A percentile compares a stretch with the other conserved stretches of the same genome.
Evolutionary conservation across 2,888 invertebrate species (phyloP).

Genomic region (Lamproptera curius): DNA sequence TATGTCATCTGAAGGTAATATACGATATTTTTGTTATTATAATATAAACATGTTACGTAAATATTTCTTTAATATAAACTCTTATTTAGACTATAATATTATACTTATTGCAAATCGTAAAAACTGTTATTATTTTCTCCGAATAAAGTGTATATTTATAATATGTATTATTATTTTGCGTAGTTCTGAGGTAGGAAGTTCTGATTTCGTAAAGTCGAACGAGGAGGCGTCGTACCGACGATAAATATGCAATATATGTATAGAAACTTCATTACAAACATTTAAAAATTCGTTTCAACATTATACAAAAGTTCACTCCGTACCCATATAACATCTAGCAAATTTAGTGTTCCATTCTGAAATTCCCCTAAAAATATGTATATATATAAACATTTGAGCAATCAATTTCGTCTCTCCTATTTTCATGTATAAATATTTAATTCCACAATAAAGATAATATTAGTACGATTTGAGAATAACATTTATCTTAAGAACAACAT

Average conservation of each 20-base stretch:
- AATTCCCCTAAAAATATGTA: constrained; percentile 73
- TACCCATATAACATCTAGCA: constrained; percentile 68
- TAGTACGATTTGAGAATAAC: constrained; percentile 60
- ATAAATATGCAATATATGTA: constrained; percentile 36
- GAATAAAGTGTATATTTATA: constrained; percentile 65
- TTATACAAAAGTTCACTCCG: constrained; percentile 69
- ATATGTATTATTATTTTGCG: constrained; percentile 56
- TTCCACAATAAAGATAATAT: constrained; percentile 64
- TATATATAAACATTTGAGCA: constrained; percentile 77
- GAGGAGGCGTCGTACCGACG: constrained; percentile 20
- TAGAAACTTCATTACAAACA: constrained; percentile 57
- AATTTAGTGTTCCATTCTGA: constrained; percentile 71
- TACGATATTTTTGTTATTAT: constrained; percentile 58
- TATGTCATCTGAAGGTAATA: constrained; percentile 57
- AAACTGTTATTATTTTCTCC: constrained; percentile 48
- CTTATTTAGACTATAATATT: constrained; percentile 66
- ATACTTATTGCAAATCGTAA: constrained; percentile 65
- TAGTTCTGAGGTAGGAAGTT: constrained; percentile 76
- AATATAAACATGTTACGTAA: constrained; percentile 65
- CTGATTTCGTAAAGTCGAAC: constrained; percentile 38
- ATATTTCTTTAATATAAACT: constrained; percentile 73
- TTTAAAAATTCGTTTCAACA: constrained; percentile 73
- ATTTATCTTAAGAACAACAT: constrained; percentile 52
- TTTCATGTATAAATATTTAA: constrained; percentile 73
- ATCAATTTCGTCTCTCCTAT: constrained; percentile 74